Conservation (phyloP, 1,140 invertebrate genomes). For the Asobara japonica region DNA sequence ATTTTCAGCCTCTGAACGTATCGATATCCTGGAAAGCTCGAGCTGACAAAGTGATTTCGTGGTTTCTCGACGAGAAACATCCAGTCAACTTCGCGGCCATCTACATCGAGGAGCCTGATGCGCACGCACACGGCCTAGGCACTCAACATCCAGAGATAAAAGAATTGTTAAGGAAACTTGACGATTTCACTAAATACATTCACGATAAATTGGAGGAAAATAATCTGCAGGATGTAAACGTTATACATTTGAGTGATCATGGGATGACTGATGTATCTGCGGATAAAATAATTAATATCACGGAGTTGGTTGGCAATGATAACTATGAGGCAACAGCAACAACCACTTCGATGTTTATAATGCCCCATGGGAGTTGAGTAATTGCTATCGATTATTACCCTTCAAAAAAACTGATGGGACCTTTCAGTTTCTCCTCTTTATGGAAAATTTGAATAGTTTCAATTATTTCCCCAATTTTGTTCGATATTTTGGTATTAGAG, state of each 20-base stretch:
- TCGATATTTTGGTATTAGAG: too few relatives aligned
- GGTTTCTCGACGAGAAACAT: slow-evolving; percentile 70
- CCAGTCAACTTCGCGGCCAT: slow-evolving; percentile 74
- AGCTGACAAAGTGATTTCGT: slow-evolving; percentile 73
- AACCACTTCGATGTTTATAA: slow-evolving; percentile 67
- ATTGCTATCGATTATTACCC: too few relatives aligned
- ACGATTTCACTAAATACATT: slow-evolving; percentile 70
- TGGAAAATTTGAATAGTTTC: too few relatives aligned
- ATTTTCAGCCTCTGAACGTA: slow-evolving; percentile 65
- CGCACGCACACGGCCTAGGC: slow-evolving; percentile 68
- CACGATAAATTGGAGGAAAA: slow-evolving; percentile 66
- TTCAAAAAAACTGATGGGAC: too few relatives aligned
- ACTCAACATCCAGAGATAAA: slow-evolving; percentile 62
- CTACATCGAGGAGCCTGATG: slow-evolving; percentile 81
- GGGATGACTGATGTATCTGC: slow-evolving; percentile 72
- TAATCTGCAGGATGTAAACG: slow-evolving; percentile 70
- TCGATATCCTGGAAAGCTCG: slow-evolving; percentile 67
- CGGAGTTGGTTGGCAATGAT: slow-evolving; percentile 64
- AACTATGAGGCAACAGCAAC: slow-evolving; percentile 65
- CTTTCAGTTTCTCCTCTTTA: too few relatives aligned
- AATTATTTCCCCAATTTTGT: too few relatives aligned
- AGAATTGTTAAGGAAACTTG: slow-evolving; percentile 66
- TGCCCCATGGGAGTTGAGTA: slow-evolving; percentile 66
- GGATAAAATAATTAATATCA: slow-evolving; percentile 70
- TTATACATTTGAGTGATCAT: slow-evolving; percentile 80